Evolutionary conservation across 1,140 invertebrate genomes (phyloP), one percentile per base, ranked within the genome.

Genomic region (Lepidurus arcticus): DNA sequence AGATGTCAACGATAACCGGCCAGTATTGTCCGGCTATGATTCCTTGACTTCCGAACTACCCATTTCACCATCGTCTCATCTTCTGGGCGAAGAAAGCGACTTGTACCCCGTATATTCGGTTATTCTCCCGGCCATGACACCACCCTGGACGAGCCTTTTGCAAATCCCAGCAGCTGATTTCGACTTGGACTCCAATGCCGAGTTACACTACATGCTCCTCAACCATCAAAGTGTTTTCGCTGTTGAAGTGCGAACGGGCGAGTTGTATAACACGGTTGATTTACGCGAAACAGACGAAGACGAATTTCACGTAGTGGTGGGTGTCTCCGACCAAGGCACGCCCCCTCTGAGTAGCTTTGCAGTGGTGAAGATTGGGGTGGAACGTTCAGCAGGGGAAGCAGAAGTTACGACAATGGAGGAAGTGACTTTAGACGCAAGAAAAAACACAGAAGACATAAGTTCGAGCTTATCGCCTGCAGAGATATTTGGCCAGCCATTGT

Each of bases 91-190:
- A 10, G 42, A 44, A 44, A 78, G 13, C 10, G 34, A 2, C 16
- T 43, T 13, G 21, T 79, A 76, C 7, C 76, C 79, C 42, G 42
- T 73, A 11, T 80, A 75, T 73, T 24, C 75, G n/a, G 47, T 42
- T 21, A 73, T 53, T 73, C 75, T 74, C 75, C 26, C 73, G 81
- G 78, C 74, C 6, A 21, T n/a, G 11, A 74, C 65, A 9, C 75
- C 53, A 7, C 42, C 78, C 9, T 44, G 92, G 21, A 90, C 90
- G 7, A 86, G 89, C 11, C 89, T 95, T 0, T 88, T 88, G 3
- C 88, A 88, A 84, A 89, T 97, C 3, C 89, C 88, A 78, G 95
- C 94, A 0, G 94, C 93, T 74, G 95, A 97, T 85, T 89, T 90
- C 0, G 95, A 97, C 82, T 86, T 90, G 43, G 91, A 90, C 0